Evolutionary conservation across 2,888 invertebrate species (phyloP).

Genomic region (Acanthopleura granulata): DNA sequence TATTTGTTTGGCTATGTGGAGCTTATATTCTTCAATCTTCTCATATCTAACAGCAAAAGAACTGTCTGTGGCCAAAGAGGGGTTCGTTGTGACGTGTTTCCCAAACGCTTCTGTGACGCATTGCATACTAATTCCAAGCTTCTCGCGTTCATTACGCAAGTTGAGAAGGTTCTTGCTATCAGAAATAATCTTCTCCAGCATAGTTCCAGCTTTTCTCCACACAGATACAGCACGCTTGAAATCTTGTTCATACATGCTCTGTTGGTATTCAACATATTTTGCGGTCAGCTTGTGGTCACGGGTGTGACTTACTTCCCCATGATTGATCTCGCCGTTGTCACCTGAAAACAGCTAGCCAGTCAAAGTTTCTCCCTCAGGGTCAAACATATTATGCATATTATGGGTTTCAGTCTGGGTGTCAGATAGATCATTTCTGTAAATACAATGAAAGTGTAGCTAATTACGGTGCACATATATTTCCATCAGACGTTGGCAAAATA

Average conservation of each 20-base stretch:
- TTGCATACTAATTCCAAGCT: too few relatives aligned
- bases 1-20: slow-evolving; percentile 6
- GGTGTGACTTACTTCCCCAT: background rate
- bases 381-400: too few relatives aligned
- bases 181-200: slow-evolving; percentile 6
- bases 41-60: background rate
- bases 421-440: too few relatives aligned
- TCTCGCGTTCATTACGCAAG: slow-evolving; percentile 12
- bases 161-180: background rate
- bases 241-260: background rate
- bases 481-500: too few relatives aligned
- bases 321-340: too few relatives aligned
- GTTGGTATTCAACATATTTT: slow-evolving; percentile 11
- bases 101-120: background rate
- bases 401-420: too few relatives aligned
- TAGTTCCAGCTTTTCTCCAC: slow-evolving; percentile 12
- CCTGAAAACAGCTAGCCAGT: too few relatives aligned
- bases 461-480: too few relatives aligned
- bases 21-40: background rate
- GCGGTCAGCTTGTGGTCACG: background rate
- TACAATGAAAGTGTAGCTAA: too few relatives aligned
- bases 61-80: background rate
- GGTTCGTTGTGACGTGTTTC: background rate
- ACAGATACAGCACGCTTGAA: slow-evolving; percentile 8
- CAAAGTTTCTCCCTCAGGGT: too few relatives aligned